Conservation (phyloP, 92 coral and sea anemone genomes). For the Galaxea fascicularis region DNA sequence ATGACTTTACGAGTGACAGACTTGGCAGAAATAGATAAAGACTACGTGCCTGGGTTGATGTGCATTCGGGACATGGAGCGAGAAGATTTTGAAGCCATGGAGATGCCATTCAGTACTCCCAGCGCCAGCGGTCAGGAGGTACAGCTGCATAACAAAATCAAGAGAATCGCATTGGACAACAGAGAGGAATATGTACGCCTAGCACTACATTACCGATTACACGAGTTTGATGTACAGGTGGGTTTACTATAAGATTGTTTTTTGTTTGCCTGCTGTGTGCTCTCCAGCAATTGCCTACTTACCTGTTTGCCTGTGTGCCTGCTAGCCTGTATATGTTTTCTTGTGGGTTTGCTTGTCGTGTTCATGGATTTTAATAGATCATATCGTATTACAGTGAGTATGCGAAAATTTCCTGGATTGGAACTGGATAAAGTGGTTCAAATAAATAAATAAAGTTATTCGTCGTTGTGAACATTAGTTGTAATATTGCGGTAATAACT, state of each 20-base stretch:
- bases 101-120: constrained; percentile 98
- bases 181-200: constrained; percentile 92
- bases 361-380: too few relatives aligned
- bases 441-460: too few relatives aligned
- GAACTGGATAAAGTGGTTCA: too few relatives aligned
- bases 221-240: constrained; percentile 95
- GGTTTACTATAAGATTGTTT: neutral
- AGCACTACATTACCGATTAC: constrained; percentile 91
- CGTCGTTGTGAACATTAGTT: too few relatives aligned
- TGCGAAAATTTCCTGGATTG: too few relatives aligned
- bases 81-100: constrained; percentile 96
- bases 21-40: constrained; percentile 98
- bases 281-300: too few relatives aligned
- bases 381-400: too few relatives aligned
- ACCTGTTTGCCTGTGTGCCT: too few relatives aligned
- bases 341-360: too few relatives aligned
- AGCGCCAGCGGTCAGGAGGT: constrained; percentile 99
- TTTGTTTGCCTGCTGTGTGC: neutral
- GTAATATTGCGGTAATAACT: too few relatives aligned
- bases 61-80: constrained; percentile 98
- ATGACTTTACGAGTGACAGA: constrained; percentile 88
- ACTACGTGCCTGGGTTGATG: constrained; percentile 97
- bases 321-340: too few relatives aligned
- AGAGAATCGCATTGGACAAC: constrained; percentile 81
- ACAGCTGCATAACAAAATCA: constrained; percentile 86